Percentiles rank a stretch among this genome's conserved stretches.
Evolutionary conservation across 2,888 invertebrate genomes (phyloP).

Genomic region (Drosophila peninsularis): DNA sequence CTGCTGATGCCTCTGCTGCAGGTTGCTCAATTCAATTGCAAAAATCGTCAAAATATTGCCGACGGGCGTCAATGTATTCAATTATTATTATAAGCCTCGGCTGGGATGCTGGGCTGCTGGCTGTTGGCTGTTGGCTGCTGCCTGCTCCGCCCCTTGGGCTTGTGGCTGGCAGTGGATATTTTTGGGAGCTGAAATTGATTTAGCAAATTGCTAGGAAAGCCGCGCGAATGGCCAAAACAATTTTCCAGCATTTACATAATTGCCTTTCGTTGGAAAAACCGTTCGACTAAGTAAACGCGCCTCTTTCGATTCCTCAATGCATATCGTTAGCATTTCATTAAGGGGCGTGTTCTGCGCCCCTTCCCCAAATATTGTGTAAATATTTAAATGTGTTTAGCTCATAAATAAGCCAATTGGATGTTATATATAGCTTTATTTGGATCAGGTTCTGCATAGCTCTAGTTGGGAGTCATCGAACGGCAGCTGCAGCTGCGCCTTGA

Average conservation of each 20-base stretch:
- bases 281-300: conserved; percentile 49
- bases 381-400: conserved; percentile 61
- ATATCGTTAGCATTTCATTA: conserved; percentile 3
- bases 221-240: conserved; percentile 61
- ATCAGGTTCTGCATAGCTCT: conserved; percentile 52
- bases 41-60: conserved; percentile 54
- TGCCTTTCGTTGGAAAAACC: conserved; percentile 61
- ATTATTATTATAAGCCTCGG: conserved; percentile 73
- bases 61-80: conserved; percentile 63
- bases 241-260: conserved; percentile 76
- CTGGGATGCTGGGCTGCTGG: conserved; percentile 4
- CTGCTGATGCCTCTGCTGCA: not conserved
- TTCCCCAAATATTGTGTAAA: conserved; percentile 45
- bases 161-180: conserved; percentile 9
- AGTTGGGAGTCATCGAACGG: conserved; percentile 25
- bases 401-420: conserved; percentile 61
- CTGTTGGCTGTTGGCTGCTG: conserved; percentile 40
- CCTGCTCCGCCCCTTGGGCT: conserved; percentile 24
- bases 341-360: conserved; percentile 7
- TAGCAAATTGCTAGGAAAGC: conserved; percentile 61
- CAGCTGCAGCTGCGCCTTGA: conserved; percentile 36
- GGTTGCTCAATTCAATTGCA: conserved; percentile 59
- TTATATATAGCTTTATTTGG: conserved; percentile 8
- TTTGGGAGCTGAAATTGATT: conserved; percentile 62
- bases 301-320: conserved; percentile 43